These are phyloP conservation scores for Dynastes maya DNA, from an alignment of 2,888 invertebrate genomes.

Conservation along the genomic window DNA sequence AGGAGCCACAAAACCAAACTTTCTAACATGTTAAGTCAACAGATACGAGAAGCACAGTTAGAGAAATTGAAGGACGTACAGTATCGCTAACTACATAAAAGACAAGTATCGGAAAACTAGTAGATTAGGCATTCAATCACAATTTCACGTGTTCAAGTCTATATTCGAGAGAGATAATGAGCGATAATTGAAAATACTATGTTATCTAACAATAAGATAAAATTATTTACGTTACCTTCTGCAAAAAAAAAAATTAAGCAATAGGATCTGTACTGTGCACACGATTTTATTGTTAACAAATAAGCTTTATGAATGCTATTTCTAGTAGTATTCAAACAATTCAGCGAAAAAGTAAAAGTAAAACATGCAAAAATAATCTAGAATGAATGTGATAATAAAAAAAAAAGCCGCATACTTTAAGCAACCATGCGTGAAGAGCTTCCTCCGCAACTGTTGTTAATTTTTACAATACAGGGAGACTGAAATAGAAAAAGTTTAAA, in stretches of 20 bases:
- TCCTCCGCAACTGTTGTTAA: neutral
- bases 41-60: too few relatives aligned
- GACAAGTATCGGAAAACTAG: neutral
- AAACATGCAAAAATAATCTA: slow-evolving; percentile 13
- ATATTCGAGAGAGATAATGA: slow-evolving; percentile 26
- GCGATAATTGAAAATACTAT: slow-evolving; percentile 17
- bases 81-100: slow-evolving; percentile 3
- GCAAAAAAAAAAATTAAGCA: neutral
- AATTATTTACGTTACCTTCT: slow-evolving; percentile 2
- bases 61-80: slow-evolving; percentile 7
- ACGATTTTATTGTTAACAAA: slow-evolving; percentile 7
- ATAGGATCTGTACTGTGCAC: neutral
- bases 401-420: slow-evolving; percentile 1
- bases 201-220: slow-evolving; percentile 26
- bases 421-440: slow-evolving; percentile 33
- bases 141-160: slow-evolving; percentile 11
- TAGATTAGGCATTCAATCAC: slow-evolving; percentile 3
- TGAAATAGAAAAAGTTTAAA: neutral
- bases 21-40: slow-evolving; percentile 3
- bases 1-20: neutral
- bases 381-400: neutral
- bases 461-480: neutral
- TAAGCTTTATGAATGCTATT: neutral
- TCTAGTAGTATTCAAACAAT: neutral
- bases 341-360: slow-evolving; percentile 7